Conservation (phyloP, 2,113 vertebrate species). For the Ageneiosus marmoratus region DNA sequence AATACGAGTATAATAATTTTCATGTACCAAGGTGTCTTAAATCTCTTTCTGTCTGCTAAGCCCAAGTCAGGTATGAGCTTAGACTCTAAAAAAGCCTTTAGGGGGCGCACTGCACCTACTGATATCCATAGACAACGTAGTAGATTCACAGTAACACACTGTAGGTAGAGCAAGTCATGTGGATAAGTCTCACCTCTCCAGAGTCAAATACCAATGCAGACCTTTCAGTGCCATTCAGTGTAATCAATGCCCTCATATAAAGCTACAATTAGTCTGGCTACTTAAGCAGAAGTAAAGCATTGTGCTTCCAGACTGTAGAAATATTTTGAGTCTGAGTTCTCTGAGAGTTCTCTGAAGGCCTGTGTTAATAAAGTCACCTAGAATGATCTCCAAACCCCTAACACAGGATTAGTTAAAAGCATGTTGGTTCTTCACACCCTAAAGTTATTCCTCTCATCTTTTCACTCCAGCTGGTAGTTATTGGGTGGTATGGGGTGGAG, state of each 20-base stretch:
- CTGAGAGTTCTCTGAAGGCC: not conserved
- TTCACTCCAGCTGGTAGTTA: conserved; percentile 37
- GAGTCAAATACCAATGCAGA: conserved; percentile 33
- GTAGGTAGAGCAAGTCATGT: conserved; percentile 20
- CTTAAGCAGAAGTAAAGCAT: not conserved
- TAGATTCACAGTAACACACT: conserved; percentile 13
- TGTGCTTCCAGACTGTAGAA: not conserved
- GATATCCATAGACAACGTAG: conserved; percentile 5
- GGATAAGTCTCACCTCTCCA: conserved; percentile 37
- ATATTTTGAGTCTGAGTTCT: not conserved
- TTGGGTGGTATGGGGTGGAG: conserved; percentile 20
- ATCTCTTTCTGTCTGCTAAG: not conserved
- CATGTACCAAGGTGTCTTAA: not conserved
- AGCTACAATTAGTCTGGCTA: conserved; percentile 22
- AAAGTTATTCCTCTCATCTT: conserved; percentile 3
- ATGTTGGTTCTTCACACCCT: not conserved
- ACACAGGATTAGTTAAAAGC: conserved; percentile 5
- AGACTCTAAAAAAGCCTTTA: conserved; percentile 1
- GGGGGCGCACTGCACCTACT: conserved; percentile 46
- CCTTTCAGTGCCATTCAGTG: conserved; percentile 24
- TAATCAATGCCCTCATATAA: conserved; percentile 18
- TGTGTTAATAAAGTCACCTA: not conserved
- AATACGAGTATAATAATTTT: not conserved
- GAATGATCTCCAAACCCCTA: not conserved
- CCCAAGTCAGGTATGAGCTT: not conserved